These are phyloP conservation scores for Enteromius viviparus DNA, from an alignment of 2,797 vertebrate genomes.

Conservation along the genomic window DNA sequence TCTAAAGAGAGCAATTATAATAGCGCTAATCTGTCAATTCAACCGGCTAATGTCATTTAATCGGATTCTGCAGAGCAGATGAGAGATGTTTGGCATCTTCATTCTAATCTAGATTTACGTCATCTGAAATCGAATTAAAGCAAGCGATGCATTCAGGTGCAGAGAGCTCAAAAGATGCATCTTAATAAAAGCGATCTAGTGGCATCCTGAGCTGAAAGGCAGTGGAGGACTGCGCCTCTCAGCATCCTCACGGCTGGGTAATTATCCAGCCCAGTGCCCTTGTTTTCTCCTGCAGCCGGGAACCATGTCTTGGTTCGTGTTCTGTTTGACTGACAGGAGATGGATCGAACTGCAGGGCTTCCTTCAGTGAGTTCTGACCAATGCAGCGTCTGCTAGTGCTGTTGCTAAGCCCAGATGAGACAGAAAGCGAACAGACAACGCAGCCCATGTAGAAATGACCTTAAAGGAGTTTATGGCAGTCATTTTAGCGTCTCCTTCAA, in stretches of 20 bases:
- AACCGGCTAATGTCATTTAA: background rate
- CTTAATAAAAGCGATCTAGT: background rate
- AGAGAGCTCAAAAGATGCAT: background rate
- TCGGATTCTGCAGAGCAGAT: slow-evolving; percentile 1
- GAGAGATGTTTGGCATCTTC: background rate
- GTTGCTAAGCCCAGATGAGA: slow-evolving; percentile 55
- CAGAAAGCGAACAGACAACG: background rate
- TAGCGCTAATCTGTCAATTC: background rate
- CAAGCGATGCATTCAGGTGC: background rate
- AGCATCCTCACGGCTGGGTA: slow-evolving; percentile 47
- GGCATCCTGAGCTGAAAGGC: slow-evolving; percentile 4
- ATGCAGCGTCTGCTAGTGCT: slow-evolving; percentile 34
- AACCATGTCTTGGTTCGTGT: slow-evolving; percentile 31
- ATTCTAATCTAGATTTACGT: background rate
- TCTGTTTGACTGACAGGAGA: slow-evolving; percentile 34
- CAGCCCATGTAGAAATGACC: background rate
- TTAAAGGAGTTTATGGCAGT: background rate
- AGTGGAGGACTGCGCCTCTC: slow-evolving; percentile 16
- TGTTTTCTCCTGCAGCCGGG: slow-evolving; percentile 58
- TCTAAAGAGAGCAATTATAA: background rate
- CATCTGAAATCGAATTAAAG: background rate
- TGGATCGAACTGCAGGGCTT: slow-evolving; percentile 34
- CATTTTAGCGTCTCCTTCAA: background rate
- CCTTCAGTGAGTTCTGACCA: slow-evolving; percentile 27
- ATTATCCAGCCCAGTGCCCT: slow-evolving; percentile 56